Evolutionary conservation across 2,797 vertebrate genomes (phyloP), one percentile per base, ranked within the genome.

Genomic region (Onychomys torridus): DNA sequence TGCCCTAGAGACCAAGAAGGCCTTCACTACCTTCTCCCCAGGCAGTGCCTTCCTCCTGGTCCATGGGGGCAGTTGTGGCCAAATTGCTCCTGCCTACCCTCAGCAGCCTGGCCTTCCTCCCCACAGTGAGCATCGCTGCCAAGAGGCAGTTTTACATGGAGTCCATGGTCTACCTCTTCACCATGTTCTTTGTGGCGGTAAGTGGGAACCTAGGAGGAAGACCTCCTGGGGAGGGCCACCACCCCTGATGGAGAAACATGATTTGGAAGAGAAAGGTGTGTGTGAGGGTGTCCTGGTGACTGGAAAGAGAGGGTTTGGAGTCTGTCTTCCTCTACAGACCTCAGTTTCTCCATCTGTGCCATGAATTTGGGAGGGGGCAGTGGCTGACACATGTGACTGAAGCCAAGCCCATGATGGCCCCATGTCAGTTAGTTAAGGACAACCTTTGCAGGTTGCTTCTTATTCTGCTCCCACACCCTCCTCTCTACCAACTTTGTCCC

Each of bases 161-260:
- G 98, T 99, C 99, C 95, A 99, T 99, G 99, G 99, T 99, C 95
- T 99, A 99, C 97, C 99, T 99, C 98, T 99, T 99, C 98, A 99
- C 99, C 96, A 99, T 99, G 99, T 99, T 99, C 98, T 99, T 99
- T 63, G 98, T 98, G 16, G 99, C 99, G 99, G 99, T 99, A 98
- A 99, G 99, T 95, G 46, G 0, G 29, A 23, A 1, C 12, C 43
- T 3, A 23, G 65, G 13, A 27, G 13, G 29, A 2, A 23, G 49
- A 1, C 37, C 6, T 34, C 0, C 0, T 21, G 5, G 52, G 43
- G 2, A 65, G 65, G 49, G n/a, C 21, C 0, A 16, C 3, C 11
- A 0, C 57, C 25, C 0, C 37, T 1, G 46, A n/a, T 0, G 9
- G 49, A 37, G 40, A 14, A 29, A 32, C 25, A 21, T 3, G 19